Conservation (phyloP, 2,888 invertebrate species). For the Margaritifera margaritifera region DNA sequence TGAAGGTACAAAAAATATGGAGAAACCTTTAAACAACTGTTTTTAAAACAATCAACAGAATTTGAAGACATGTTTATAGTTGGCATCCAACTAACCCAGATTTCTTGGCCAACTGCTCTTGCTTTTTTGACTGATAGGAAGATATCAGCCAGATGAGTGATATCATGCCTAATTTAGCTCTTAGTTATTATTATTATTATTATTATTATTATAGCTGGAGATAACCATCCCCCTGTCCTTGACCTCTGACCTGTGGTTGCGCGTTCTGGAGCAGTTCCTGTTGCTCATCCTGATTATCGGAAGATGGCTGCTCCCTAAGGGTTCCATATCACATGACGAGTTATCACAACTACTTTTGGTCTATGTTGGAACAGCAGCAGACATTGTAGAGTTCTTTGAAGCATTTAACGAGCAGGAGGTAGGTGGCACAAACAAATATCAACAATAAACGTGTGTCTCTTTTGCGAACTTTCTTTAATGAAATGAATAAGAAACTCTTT, state of each 20-base stretch:
- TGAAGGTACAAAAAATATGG: too few relatives aligned
- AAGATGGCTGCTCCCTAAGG: slow-evolving; percentile 93
- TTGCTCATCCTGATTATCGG: slow-evolving; percentile 92
- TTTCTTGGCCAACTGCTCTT: neutral
- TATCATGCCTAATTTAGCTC: too few relatives aligned
- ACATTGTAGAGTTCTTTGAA: slow-evolving; percentile 97
- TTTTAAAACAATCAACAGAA: too few relatives aligned
- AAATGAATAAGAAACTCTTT: too few relatives aligned
- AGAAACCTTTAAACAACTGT: too few relatives aligned
- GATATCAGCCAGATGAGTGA: too few relatives aligned
- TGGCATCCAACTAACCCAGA: neutral
- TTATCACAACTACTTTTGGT: slow-evolving; percentile 92
- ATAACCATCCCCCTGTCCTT: slow-evolving; percentile 72
- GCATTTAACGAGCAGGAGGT: slow-evolving; percentile 81
- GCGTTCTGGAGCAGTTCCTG: slow-evolving; percentile 89
- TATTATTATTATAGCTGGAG: slow-evolving; percentile 58
- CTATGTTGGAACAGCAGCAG: slow-evolving; percentile 89
- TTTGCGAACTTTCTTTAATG: too few relatives aligned
- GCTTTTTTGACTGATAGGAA: neutral
- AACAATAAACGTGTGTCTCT: too few relatives aligned
- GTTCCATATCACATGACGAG: slow-evolving; percentile 89
- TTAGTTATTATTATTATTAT: neutral
- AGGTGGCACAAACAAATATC: neutral
- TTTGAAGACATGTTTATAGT: neutral
- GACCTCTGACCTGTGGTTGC: slow-evolving; percentile 87